Percentiles rank a stretch among this genome's conserved stretches.
Conservation (phyloP, 1,140 invertebrate species). For the Agraylea sexmaculata region DNA sequence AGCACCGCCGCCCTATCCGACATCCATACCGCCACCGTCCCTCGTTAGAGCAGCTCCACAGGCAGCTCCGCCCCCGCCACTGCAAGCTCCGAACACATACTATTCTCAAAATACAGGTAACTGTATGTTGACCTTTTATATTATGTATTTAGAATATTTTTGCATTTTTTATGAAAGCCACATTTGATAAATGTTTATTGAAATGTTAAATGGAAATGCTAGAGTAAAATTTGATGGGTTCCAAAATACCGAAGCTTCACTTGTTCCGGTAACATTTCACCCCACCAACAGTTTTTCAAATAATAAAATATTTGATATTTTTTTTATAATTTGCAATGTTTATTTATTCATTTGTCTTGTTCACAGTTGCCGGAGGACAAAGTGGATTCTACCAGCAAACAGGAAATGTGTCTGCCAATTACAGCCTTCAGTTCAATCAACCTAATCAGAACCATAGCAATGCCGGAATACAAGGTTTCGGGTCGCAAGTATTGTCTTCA, state of each 20-base stretch:
- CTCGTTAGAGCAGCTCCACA: conserved; percentile 10
- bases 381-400: conserved; percentile 20
- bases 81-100: conserved; percentile 14
- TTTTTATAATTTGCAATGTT: neutral
- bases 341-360: neutral
- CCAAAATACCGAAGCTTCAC: conserved; percentile 4
- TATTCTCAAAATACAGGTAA: conserved; percentile 19
- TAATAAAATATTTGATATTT: neutral
- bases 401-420: conserved; percentile 19
- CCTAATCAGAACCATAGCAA: conserved; percentile 20
- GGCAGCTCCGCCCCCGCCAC: conserved; percentile 9
- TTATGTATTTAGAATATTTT: conserved; percentile 1
- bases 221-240: conserved; percentile 9
- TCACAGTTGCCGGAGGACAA: conserved; percentile 13
- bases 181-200: conserved; percentile 1
- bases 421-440: conserved; percentile 19
- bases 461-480: conserved; percentile 17
- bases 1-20: conserved; percentile 27
- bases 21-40: conserved; percentile 28
- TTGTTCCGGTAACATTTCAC: conserved; percentile 9
- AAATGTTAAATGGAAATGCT: conserved; percentile 7
- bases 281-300: conserved; percentile 5
- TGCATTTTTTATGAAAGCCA: conserved; percentile 10
- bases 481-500: conserved; percentile 17
- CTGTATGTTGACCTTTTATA: neutral